phyloP scores from a whole-genome alignment of 1,140 invertebrate species.

The Lysiphlebus fabarum region DNA sequence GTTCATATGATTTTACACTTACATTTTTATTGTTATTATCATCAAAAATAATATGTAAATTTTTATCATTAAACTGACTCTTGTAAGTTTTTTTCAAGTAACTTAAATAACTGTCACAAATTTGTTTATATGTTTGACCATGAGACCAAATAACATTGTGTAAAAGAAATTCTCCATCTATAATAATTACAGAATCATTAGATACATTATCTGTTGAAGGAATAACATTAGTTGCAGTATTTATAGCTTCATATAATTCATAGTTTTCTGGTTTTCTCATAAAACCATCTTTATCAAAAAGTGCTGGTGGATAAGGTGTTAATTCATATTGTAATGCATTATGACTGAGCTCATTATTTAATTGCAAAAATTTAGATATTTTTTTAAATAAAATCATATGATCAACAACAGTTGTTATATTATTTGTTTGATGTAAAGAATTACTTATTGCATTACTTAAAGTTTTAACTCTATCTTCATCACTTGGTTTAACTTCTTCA shows the following conservation, averaged over 20 bases:
- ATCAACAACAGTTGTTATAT: constrained; percentile 20
- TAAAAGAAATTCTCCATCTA: constrained; percentile 29
- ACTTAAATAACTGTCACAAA: background rate
- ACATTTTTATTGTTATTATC: background rate
- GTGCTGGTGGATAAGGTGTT: constrained; percentile 36
- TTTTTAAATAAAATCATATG: constrained; percentile 45
- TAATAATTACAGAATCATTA: constrained; percentile 13
- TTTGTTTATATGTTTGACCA: background rate
- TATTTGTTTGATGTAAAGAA: background rate
- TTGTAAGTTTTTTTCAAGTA: background rate
- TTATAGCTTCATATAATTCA: constrained; percentile 38
- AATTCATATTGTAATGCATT: constrained; percentile 45
- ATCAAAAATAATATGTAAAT: constrained; percentile 5
- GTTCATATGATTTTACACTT: constrained; percentile 7
- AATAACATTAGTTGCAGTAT: constrained; percentile 11
- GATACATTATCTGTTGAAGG: background rate
- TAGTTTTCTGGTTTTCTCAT: constrained; percentile 47
- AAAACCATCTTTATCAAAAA: constrained; percentile 38
- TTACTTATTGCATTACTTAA: background rate
- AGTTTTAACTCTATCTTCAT: background rate
- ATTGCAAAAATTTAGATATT: constrained; percentile 32
- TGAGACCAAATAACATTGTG: constrained; percentile 25
- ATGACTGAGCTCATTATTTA: constrained; percentile 34
- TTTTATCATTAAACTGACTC: too few species aligned
- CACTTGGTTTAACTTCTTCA: background rate